phyloP scores from a whole-genome alignment of 2,888 invertebrate species.

The Parnassius orleans region DNA sequence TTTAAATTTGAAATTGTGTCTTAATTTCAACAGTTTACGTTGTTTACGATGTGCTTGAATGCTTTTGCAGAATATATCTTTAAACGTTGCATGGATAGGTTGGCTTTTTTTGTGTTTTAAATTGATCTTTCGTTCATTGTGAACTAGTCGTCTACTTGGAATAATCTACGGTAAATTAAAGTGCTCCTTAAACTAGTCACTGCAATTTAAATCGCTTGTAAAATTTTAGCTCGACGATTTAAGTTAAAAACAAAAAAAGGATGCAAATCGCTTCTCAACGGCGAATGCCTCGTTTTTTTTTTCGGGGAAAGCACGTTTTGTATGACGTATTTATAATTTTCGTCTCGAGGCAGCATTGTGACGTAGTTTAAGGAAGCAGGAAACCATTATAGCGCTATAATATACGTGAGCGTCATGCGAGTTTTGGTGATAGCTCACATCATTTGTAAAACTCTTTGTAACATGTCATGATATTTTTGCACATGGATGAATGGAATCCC shows the following conservation, averaged over 20 bases:
- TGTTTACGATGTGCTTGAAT: too few relatives aligned
- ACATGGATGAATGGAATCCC: constrained; percentile 10
- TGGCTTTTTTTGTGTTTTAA: too few relatives aligned
- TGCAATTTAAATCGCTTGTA: constrained; percentile 7
- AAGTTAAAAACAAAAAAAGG: constrained; percentile 14
- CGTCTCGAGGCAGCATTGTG: constrained; percentile 62
- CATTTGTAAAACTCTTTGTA: constrained; percentile 44
- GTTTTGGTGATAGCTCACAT: constrained; percentile 50
- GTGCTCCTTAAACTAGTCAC: background rate
- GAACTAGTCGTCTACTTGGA: background rate
- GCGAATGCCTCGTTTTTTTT: constrained; percentile 41
- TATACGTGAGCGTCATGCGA: constrained; percentile 60
- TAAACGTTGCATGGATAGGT: too few relatives aligned
- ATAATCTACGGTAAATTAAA: background rate
- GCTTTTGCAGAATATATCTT: too few relatives aligned
- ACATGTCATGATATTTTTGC: constrained; percentile 29
- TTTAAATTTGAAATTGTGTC: constrained; percentile 68
- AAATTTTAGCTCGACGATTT: constrained; percentile 16
- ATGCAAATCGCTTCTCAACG: constrained; percentile 34
- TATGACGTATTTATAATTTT: constrained; percentile 60
- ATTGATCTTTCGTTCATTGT: too few relatives aligned
- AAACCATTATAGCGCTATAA: constrained; percentile 71
- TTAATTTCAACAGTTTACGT: constrained; percentile 47
- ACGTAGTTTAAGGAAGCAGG: constrained; percentile 63
- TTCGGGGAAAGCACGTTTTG: constrained; percentile 30